These are phyloP conservation scores for Caligus rogercresseyi DNA, from an alignment of 1,140 invertebrate species.

Conservation along the genomic window DNA sequence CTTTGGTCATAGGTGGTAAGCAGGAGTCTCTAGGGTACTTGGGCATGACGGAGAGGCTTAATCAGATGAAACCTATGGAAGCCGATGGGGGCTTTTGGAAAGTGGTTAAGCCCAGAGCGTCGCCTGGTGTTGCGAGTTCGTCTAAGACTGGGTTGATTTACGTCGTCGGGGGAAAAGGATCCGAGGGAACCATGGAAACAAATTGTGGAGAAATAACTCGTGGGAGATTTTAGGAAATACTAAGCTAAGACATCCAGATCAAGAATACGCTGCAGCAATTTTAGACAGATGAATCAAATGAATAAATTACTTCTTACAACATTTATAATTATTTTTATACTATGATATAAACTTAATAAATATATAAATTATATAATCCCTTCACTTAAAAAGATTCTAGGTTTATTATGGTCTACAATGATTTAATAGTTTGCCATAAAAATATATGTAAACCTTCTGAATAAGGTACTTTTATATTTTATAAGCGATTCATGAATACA, in stretches of 20 bases:
- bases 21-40: background rate
- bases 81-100: background rate
- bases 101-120: background rate
- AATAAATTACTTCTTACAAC: background rate
- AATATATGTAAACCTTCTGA: no score
- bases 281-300: background rate
- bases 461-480: no score
- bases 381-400: no score
- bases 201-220: background rate
- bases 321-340: background rate
- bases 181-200: background rate
- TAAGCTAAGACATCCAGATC: background rate
- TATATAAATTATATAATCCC: no score
- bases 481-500: no score
- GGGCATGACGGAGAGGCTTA: background rate
- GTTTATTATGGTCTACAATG: no score
- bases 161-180: slow-evolving; percentile 5
- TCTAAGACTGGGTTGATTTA: background rate
- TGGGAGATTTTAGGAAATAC: slow-evolving; percentile 3
- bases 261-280: background rate
- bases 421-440: no score
- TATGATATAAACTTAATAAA: no score
- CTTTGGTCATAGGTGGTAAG: background rate
- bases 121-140: background rate
- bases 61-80: background rate